Conservation (phyloP, 2,888 invertebrate genomes). For the Rhorus exstirpatorius region DNA sequence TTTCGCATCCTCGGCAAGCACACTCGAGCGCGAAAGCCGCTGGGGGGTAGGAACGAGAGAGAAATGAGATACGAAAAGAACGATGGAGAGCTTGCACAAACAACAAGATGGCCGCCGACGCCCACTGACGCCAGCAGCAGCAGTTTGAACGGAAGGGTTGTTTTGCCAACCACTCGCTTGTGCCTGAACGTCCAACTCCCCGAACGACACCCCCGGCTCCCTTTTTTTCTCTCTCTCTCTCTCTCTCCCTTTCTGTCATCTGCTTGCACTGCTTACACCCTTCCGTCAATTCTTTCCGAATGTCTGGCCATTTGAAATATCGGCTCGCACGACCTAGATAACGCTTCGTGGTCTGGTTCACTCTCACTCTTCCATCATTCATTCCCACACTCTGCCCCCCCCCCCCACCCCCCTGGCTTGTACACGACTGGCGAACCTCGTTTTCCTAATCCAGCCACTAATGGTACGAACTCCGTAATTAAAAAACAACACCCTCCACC, state of each 20-base stretch:
- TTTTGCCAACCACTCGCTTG: conserved; percentile 77
- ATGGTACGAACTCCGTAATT: neutral
- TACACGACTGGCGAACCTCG: neutral
- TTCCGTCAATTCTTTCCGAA: conserved; percentile 82
- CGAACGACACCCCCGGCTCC: conserved; percentile 57
- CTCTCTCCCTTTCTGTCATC: conserved; percentile 47
- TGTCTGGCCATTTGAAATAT: conserved; percentile 82
- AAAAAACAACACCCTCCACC: neutral
- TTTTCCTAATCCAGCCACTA: neutral
- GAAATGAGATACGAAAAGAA: conserved; percentile 74
- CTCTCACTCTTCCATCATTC: conserved; percentile 40
- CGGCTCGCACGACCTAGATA: conserved; percentile 72
- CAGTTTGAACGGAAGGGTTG: conserved; percentile 80
- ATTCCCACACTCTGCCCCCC: conserved; percentile 13
- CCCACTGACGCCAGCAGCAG: conserved; percentile 75
- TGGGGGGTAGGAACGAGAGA: conserved; percentile 72
- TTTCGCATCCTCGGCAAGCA: conserved; percentile 67
- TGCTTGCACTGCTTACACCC: conserved; percentile 60
- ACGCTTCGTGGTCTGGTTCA: conserved; percentile 59
- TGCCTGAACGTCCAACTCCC: conserved; percentile 66
- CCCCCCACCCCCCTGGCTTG: conserved; percentile 7
- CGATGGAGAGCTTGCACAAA: conserved; percentile 82
- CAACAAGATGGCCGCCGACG: conserved; percentile 84
- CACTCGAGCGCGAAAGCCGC: conserved; percentile 75
- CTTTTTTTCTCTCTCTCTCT: too few species aligned